Evolutionary conservation across 2,888 invertebrate genomes (phyloP), one percentile per base, ranked within the genome.

Genomic region (Nysson spinosus): DNA sequence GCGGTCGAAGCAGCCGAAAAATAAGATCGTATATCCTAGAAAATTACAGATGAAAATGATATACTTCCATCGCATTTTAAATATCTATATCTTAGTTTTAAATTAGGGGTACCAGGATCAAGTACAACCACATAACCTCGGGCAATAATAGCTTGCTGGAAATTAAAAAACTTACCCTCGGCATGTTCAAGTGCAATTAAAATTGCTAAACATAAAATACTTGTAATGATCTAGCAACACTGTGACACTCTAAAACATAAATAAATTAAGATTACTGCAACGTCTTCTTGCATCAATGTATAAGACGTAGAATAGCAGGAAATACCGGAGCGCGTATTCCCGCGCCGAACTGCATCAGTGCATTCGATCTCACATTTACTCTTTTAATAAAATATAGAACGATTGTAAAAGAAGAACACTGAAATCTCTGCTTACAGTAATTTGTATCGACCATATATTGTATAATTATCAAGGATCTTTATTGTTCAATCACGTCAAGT

Each of bases 21-120:
- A 83, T 88, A 93, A 39, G 90, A 90, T 80, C 92, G 88, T 60
- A 93, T 93, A 86, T 92, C 93, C 92, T 93, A 75, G 32, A 87
- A 88, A 16, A 7, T 42, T 14, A 26, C 0, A 16, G 6, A 28
- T 34, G 7, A 12, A 4, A 2, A 4, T 6, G 6, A 14, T 1
- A 7, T 16, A 9, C 20, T 30, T 11, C 35, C 16, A 2, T 16
- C 2, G 2, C 6, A 5, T 39, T 6, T 32, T 7, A 7, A 32
- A 17, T 14, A 6, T 24, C 4, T 9, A 19, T 9, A 35, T 30
- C 7, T 1, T 9, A 14, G 22, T 20, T 37, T 22, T 35, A 51
- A 22, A 32, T 19, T n/a, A n/a, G n/a, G 7, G 22, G 20, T 1
- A 11, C 1, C 6, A 1, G 6, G 2, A n/a, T n/a, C n/a, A 6